Evolutionary conservation across 2,113 vertebrate genomes (phyloP).

Genomic region (Myiozetetes cayanensis): DNA sequence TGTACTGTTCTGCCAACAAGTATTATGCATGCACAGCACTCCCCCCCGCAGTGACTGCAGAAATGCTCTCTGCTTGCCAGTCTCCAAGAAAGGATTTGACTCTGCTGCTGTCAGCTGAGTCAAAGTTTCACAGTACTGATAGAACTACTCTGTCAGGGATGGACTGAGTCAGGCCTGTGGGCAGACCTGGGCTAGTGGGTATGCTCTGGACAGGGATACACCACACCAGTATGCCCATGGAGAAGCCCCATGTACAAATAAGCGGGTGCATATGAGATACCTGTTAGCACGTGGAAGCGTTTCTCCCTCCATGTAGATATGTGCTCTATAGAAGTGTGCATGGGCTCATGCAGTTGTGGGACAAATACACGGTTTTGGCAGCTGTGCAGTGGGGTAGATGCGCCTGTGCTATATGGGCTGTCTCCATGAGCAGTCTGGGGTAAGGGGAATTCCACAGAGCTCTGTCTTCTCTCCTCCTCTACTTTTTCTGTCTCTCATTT

Average conservation of each 20-base stretch:
- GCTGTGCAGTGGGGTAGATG: accelerated
- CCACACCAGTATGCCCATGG: not conserved
- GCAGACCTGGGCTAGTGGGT: not conserved
- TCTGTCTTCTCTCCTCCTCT: not conserved
- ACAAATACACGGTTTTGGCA: not conserved
- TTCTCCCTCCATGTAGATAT: not conserved
- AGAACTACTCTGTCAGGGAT: not conserved
- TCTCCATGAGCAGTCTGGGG: not conserved
- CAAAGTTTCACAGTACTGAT: not conserved
- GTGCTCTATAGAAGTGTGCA: not conserved
- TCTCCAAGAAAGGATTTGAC: not conserved
- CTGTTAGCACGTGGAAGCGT: accelerated
- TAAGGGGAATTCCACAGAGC: not conserved
- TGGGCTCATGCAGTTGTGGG: not conserved
- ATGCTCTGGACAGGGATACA: not conserved
- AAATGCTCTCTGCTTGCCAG: not conserved
- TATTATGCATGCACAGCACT: not conserved
- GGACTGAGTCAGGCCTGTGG: not conserved
- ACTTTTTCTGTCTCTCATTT: not conserved
- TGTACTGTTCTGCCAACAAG: not conserved
- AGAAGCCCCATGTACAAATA: not conserved
- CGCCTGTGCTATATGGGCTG: not conserved
- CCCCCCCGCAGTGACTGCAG: not conserved
- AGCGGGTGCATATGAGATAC: not conserved
- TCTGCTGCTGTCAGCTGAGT: not conserved